Evolutionary conservation across 2,888 invertebrate genomes (phyloP).

Genomic region (Cryptops parisi): DNA sequence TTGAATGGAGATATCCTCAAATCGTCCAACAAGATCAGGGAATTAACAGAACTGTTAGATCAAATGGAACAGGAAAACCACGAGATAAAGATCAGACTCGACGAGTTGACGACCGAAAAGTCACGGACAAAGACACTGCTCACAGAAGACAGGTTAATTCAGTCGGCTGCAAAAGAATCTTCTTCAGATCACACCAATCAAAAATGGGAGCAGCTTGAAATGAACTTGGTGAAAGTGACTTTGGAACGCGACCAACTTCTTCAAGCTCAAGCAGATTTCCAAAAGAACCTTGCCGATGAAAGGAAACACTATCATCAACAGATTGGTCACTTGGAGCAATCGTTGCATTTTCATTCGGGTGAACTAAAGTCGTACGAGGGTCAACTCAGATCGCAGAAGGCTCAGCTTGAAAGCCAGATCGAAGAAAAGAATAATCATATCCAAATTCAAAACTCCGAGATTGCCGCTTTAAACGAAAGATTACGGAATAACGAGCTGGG

Average conservation of each 20-base stretch:
- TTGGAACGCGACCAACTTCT: background rate
- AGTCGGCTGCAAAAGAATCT: background rate
- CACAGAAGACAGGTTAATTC: background rate
- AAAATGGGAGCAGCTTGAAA: too few relatives aligned
- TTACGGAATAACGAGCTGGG: too few relatives aligned
- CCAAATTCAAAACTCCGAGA: background rate
- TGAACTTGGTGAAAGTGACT: background rate
- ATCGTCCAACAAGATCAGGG: background rate
- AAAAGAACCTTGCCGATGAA: background rate
- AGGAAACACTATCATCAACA: background rate
- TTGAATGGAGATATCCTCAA: background rate
- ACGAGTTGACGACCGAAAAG: conserved; percentile 1
- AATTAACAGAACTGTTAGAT: background rate
- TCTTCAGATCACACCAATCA: too few relatives aligned
- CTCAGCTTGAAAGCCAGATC: too few relatives aligned
- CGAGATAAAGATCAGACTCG: too few relatives aligned
- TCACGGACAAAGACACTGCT: background rate
- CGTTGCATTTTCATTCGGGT: background rate
- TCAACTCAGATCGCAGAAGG: too few relatives aligned
- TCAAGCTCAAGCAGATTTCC: background rate
- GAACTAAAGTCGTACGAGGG: background rate
- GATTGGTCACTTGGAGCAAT: background rate
- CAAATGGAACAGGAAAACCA: background rate
- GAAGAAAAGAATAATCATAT: too few relatives aligned
- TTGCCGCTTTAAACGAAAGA: background rate